Base-by-base conservation (phyloP, 37 sponge, comb jelly and placozoan genomes). In the Cliona cf. orientalis region DNA sequence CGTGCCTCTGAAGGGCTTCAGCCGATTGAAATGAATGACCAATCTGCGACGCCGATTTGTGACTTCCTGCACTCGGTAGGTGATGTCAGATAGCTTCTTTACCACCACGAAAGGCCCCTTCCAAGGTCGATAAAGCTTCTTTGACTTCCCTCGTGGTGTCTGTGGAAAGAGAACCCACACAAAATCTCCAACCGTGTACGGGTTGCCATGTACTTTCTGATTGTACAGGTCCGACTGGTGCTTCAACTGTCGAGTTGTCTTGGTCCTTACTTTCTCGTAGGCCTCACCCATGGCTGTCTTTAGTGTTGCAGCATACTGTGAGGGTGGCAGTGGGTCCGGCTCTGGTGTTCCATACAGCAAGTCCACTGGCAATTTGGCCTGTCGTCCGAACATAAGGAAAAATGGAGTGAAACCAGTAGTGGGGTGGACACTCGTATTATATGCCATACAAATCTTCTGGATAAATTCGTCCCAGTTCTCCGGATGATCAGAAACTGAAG, bases 81-180 rank as follows among this genome's bases (percentile, higher is more conserved):
- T 60, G 2, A 12, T 29, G 29, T 77, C 79, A 35, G 75, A 64
- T 0, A 87, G 3, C 35, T n/a, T 2, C 66, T 83, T 71, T 6
- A 62, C 43, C 26, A 89, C 77, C 33, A 34, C 4, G 40, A 28
- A 89, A 19, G 89, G 84, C 5, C 76, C 85, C 21, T 22, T 69
- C 82, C 89, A 88, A 29, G 82, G 78, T 45, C 70, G 82, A 42
- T 81, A 78, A 0, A 88, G 70, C 41, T 81, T 88, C 78, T 35
- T 76, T 19, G 78, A 82, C 25, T 59, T 32, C 19, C 78, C 78
- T 29, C 38, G 59, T 45, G 61, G 62, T 5, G 84, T 76, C 12
- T 38, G 76, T 65, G 90, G 69, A n/a, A 69, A 74, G 67, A 76
- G 82, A 22, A 84, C 33, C 77, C 77, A 90, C 25, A 90, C 90